Evolutionary conservation across 2,888 invertebrate genomes (phyloP).

Genomic region (Rutpela maculata): DNA sequence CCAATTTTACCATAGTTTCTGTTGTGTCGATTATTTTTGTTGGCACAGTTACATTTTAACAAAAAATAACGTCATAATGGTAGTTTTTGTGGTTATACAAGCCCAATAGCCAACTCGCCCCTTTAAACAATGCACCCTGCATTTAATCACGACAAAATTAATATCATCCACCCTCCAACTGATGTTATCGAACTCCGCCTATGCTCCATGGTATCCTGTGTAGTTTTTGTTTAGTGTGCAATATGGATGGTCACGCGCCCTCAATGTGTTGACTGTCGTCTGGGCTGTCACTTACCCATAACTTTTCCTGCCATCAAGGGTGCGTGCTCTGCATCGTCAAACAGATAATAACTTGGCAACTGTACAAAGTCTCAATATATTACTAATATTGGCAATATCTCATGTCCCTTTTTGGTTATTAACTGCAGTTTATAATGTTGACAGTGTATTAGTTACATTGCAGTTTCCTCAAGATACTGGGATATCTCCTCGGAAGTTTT

Average conservation of each 20-base stretch:
- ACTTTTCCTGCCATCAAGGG: conserved; percentile 66
- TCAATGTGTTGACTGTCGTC: conserved; percentile 67
- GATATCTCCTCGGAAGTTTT: neutral
- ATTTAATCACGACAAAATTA: neutral
- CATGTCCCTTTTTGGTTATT: conserved; percentile 38
- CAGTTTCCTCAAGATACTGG: conserved; percentile 15
- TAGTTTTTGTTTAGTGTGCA: conserved; percentile 17
- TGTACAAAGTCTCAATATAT: conserved; percentile 60
- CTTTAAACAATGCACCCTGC: too few species aligned
- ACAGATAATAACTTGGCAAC: conserved; percentile 62
- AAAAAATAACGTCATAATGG: too few species aligned
- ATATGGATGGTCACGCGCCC: conserved; percentile 59
- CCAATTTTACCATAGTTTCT: too few species aligned
- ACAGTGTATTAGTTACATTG: conserved; percentile 26
- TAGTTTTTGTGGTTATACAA: too few species aligned
- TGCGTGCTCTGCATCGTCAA: conserved; percentile 67
- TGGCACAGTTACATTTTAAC: too few species aligned
- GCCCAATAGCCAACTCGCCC: too few species aligned
- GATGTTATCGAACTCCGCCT: neutral
- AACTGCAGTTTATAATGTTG: conserved; percentile 21
- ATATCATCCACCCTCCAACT: neutral
- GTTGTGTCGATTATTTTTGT: too few species aligned
- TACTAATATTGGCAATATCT: conserved; percentile 62
- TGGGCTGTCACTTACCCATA: conserved; percentile 66
- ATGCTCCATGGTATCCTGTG: neutral